Base-by-base conservation (phyloP, 2,888 invertebrate species). In the Platypus cylindrus region DNA sequence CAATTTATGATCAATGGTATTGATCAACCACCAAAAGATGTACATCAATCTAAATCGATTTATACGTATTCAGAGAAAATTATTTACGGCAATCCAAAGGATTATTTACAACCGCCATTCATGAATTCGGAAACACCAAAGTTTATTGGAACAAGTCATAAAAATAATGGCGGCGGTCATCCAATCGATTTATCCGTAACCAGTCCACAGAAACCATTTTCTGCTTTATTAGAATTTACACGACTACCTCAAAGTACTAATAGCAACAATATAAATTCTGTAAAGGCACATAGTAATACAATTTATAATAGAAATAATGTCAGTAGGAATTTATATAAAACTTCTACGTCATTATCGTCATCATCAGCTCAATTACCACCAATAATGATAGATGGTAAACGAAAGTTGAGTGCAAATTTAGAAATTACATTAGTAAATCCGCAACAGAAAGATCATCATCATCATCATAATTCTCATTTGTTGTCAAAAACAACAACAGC, bases 1-100 rank as follows among this genome's bases (percentile, higher is more conserved):
- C 35, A 13, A 25, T 38, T 37, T 38, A 30, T 30, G 12, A 23
- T 40, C 3, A 55, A 48, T 38, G 56, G 49, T 33, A n/a, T n/a
- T n/a, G 41, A 47, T 15, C 49, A 64, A 7, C 68, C 66, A 5
- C 76, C 68, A 0, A 71, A 64, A 54, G n/a, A n/a, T n/a, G 75
- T 72, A 1, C 69, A 69, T 5, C 78, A 76, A 49, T 75, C 71
- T 0, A 71, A 69, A 13, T 75, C 75, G 3, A 73, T 77, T 29
- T 79, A 73, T 56, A 70, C 73, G 0, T 66, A 66, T 47, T 68
- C 68, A 1, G 74, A 77, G 48, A 73, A 69, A 48, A 75, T 68
- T 0, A 73, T 79, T 1, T 80, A 80, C 46, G 78, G 79, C 0
- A 77, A 80, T 56, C 80, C 80, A 0, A 79, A 78, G 51, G 79